Percentiles rank a stretch among this genome's conserved stretches.
Conservation (phyloP, 2,888 invertebrate species). For the Microplitis manilae region DNA sequence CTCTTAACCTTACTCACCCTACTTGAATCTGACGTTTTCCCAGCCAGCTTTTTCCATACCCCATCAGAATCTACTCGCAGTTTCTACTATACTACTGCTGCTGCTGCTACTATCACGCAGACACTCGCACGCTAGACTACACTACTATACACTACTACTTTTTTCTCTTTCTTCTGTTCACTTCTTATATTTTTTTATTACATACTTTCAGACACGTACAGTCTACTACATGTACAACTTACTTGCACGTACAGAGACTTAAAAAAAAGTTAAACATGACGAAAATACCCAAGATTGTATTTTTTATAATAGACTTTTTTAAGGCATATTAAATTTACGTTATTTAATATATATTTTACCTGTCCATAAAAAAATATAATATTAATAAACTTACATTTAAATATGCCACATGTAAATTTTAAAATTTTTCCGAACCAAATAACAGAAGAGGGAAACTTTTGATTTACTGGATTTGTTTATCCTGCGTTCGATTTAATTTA, state of each 20-base stretch:
- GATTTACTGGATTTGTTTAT: neutral
- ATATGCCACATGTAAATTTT: neutral
- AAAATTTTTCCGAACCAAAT: no score
- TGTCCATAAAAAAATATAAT: neutral
- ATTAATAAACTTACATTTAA: neutral
- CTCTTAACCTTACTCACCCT: neutral
- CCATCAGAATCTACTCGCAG: neutral
- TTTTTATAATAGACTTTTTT: neutral
- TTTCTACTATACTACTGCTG: neutral
- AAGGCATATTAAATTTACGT: neutral
- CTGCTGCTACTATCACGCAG: no score
- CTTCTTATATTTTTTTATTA: neutral
- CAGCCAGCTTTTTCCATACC: neutral
- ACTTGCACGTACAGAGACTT: neutral
- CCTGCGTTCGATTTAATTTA: neutral
- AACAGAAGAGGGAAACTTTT: neutral
- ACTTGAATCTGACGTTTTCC: neutral
- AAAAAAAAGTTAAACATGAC: neutral
- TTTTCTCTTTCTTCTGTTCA: neutral
- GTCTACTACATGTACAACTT: neutral
- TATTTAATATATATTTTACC: neutral
- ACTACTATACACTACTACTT: neutral
- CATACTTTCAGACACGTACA: neutral
- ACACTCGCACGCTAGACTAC: no score
- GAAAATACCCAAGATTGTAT: neutral